A percentile compares a stretch with the other conserved stretches of the same genome.
phyloP scores from a whole-genome alignment of 2,113 vertebrate genomes.

The Phocoena sinus region DNA sequence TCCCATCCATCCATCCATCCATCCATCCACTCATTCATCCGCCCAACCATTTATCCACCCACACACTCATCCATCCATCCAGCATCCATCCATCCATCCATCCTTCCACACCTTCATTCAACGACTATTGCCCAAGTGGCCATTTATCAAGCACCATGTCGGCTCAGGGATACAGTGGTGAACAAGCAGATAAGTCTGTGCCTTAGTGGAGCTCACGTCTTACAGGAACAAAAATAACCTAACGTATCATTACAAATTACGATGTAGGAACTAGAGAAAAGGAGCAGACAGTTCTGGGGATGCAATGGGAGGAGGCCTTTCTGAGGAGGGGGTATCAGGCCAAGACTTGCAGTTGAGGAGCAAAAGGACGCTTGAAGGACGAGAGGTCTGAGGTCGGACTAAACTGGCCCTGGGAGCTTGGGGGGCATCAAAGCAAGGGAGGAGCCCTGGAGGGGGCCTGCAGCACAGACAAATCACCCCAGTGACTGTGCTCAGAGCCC shows the following conservation, averaged over 20 bases:
- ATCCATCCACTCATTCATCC: rapidly evolving
- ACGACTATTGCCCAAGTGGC: background rate
- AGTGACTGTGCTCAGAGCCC: background rate
- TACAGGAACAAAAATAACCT: background rate
- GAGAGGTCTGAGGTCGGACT: background rate
- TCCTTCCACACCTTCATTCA: background rate
- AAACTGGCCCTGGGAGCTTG: too few relatives aligned
- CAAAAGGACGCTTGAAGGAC: too few relatives aligned
- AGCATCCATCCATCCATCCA: background rate
- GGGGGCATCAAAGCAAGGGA: background rate
- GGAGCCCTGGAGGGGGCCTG: background rate
- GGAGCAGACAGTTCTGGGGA: background rate
- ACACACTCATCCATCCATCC: background rate
- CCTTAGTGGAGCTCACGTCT: background rate
- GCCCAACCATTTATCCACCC: too few relatives aligned
- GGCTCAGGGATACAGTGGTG: background rate
- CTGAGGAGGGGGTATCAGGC: background rate
- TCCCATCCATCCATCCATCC: too few relatives aligned
- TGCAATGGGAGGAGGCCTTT: background rate
- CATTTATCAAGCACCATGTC: background rate
- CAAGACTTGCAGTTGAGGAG: background rate
- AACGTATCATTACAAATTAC: rapidly evolving
- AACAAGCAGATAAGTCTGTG: background rate
- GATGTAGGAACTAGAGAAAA: background rate
- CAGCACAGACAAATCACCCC: background rate